Evolutionary conservation across 2,888 invertebrate genomes (phyloP).

Genomic region (Lacanobia wlatinum): DNA sequence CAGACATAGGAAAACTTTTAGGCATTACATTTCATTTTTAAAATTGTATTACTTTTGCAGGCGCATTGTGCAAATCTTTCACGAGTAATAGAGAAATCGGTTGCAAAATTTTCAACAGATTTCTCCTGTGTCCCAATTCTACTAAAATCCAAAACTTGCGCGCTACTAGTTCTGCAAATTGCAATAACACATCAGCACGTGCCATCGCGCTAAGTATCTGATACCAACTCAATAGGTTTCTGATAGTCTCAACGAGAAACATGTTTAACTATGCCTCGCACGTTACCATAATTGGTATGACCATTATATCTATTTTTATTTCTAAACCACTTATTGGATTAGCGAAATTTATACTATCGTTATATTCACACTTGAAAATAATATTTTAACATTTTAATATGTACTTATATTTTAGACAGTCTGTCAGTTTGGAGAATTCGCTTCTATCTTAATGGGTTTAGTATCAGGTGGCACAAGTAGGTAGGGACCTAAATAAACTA

Average conservation of each 20-base stretch:
- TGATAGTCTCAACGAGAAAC: slow-evolving; percentile 65
- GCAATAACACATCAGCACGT: slow-evolving; percentile 55
- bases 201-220: slow-evolving; percentile 51
- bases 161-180: slow-evolving; percentile 4
- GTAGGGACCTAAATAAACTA: slow-evolving; percentile 76
- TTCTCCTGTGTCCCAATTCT: too few relatives aligned
- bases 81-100: not conserved
- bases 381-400: not conserved
- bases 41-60: not conserved
- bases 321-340: slow-evolving; percentile 62
- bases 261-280: slow-evolving; percentile 67
- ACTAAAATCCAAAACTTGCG: not conserved
- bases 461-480: slow-evolving; percentile 75
- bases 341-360: slow-evolving; percentile 53
- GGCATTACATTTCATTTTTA: too few relatives aligned
- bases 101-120: not conserved
- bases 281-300: slow-evolving; percentile 78
- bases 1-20: too few relatives aligned
- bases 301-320: slow-evolving; percentile 73
- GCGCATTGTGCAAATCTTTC: not conserved
- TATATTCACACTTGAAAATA: slow-evolving; percentile 39
- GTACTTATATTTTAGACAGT: not conserved
- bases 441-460: slow-evolving; percentile 81
- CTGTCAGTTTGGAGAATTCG: slow-evolving; percentile 49
- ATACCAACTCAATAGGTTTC: slow-evolving; percentile 70